phyloP scores from a whole-genome alignment of 2,113 vertebrate species.

The Sigmodon hispidus region DNA sequence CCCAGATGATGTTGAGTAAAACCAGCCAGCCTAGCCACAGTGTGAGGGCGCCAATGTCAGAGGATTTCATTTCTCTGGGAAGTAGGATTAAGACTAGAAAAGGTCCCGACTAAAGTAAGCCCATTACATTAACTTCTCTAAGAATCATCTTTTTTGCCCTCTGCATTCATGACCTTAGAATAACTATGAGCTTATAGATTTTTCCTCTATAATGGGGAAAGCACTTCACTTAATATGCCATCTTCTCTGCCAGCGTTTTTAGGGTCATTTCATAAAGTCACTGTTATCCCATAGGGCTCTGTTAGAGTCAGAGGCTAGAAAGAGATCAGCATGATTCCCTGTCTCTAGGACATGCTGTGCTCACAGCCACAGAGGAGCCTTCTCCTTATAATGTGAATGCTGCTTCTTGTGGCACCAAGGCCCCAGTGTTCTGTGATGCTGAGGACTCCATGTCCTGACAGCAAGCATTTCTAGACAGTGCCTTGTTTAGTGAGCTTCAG shows the following conservation, averaged over 20 bases:
- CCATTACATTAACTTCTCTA: not conserved
- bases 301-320: not conserved
- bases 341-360: too few relatives aligned
- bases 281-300: rapidly evolving
- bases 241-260: not conserved
- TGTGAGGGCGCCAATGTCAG: not conserved
- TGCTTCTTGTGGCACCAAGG: not conserved
- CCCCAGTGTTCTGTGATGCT: not conserved
- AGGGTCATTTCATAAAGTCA: not conserved
- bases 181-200: not conserved
- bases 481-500: not conserved
- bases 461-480: not conserved
- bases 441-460: not conserved
- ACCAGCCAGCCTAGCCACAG: not conserved
- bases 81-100: not conserved
- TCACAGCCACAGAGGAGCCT: not conserved
- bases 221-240: not conserved
- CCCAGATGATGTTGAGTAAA: not conserved
- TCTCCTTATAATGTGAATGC: not conserved
- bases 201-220: not conserved
- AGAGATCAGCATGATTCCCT: not conserved
- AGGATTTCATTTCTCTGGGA: not conserved
- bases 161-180: rapidly evolving
- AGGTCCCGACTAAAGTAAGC: not conserved
- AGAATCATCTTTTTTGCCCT: not conserved